phyloP scores from a whole-genome alignment of 2,888 invertebrate genomes.

The Amphipoea oculea region DNA sequence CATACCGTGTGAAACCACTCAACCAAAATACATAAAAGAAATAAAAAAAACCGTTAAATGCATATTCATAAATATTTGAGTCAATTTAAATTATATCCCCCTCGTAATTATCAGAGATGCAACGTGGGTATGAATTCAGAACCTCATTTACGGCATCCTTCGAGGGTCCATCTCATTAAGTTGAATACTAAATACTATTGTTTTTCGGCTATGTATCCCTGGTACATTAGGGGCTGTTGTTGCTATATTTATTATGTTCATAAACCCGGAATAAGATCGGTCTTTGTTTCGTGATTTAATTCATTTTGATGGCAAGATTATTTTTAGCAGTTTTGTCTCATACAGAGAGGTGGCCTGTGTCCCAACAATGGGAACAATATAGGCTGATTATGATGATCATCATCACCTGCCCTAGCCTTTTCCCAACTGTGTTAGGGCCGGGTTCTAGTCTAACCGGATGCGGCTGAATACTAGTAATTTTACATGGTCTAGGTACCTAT shows the following conservation, averaged over 20 bases:
- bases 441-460: background rate
- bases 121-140: constrained; percentile 85
- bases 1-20: constrained; percentile 39
- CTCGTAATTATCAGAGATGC: constrained; percentile 81
- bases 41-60: constrained; percentile 63
- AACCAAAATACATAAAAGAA: constrained; percentile 24
- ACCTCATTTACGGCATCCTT: constrained; percentile 84
- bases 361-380: background rate
- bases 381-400: background rate
- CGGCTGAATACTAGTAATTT: background rate
- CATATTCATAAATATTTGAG: constrained; percentile 74
- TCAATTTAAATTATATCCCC: constrained; percentile 74
- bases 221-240: constrained; percentile 44
- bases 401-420: background rate
- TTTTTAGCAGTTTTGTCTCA: background rate
- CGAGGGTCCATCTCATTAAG: constrained; percentile 87
- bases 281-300: constrained; percentile 21
- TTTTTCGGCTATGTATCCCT: constrained; percentile 55
- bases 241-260: constrained; percentile 31
- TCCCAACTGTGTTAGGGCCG: background rate
- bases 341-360: background rate
- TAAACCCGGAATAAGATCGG: constrained; percentile 15
- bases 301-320: constrained; percentile 7
- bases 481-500: too few relatives aligned
- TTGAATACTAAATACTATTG: constrained; percentile 71